Evolutionary conservation across 2,888 invertebrate species (phyloP).

Genomic region (Euzetes globulus): DNA sequence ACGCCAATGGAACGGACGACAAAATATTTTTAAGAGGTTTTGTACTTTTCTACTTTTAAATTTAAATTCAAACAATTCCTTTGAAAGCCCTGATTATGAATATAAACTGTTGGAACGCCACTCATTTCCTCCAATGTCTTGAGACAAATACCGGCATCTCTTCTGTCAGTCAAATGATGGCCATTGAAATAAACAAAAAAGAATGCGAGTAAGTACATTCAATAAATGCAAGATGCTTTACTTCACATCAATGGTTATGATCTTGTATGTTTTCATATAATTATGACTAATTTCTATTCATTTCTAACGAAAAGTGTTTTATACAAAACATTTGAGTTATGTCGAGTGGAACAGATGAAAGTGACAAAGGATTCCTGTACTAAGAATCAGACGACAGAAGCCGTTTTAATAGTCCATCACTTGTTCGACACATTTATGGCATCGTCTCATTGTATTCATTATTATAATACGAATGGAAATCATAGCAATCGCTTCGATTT

Average conservation of each 20-base stretch:
- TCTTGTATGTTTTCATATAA: not conserved
- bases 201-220: constrained; percentile 34
- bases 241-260: not conserved
- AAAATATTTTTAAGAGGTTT: not conserved
- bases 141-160: constrained; percentile 10
- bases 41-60: not conserved
- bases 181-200: constrained; percentile 3
- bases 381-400: not conserved
- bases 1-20: not conserved
- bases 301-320: not conserved
- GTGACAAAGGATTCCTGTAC: not conserved
- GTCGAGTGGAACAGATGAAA: not conserved
- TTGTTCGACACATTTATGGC: constrained; percentile 14
- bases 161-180: constrained; percentile 26
- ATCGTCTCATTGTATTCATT: not conserved
- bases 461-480: not conserved
- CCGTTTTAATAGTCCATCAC: not conserved
- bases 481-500: too few species aligned
- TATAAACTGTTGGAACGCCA: constrained; percentile 35
- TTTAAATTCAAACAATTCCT: too few species aligned
- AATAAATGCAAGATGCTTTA: too few species aligned
- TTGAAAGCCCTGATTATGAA: constrained; percentile 26
- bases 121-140: constrained; percentile 33
- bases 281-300: not conserved
- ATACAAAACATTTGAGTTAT: not conserved